These are phyloP conservation scores for Beaufortia kweichowensis DNA, from an alignment of 2,113 vertebrate genomes.

Conservation along the genomic window DNA sequence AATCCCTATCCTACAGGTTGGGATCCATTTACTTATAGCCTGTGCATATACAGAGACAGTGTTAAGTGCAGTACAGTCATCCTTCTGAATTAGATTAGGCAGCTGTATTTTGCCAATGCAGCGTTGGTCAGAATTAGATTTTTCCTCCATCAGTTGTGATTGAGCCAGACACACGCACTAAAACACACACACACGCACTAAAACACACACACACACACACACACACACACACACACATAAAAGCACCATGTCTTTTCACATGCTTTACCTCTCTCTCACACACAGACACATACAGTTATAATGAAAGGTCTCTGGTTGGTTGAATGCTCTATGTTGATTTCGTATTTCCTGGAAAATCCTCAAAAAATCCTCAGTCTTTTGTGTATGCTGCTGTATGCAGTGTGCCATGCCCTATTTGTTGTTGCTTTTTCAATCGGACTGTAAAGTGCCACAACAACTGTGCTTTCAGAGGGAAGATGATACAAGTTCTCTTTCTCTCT, in stretches of 20 bases:
- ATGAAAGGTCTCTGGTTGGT: conserved; percentile 50
- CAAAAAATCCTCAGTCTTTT: no score
- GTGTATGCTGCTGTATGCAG: conserved; percentile 49
- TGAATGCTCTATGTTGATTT: conserved; percentile 59
- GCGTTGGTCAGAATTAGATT: conserved; percentile 50
- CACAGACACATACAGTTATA: conserved; percentile 43
- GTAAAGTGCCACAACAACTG: not conserved
- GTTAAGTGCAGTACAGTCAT: conserved; percentile 37
- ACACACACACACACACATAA: conserved; percentile 8
- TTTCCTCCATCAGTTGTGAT: conserved; percentile 47
- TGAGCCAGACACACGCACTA: conserved; percentile 36
- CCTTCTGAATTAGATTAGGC: conserved; percentile 39
- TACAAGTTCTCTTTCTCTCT: not conserved
- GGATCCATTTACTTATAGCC: conserved; percentile 29
- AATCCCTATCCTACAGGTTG: conserved; percentile 3
- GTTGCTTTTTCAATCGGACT: not conserved
- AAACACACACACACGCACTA: conserved; percentile 30
- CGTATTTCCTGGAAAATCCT: conserved; percentile 56
- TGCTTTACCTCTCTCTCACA: not conserved
- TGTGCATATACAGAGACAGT: conserved; percentile 1
- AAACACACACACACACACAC: conserved; percentile 36
- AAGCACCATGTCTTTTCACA: not conserved
- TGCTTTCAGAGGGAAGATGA: not conserved
- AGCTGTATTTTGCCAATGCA: conserved; percentile 46
- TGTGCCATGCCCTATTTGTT: conserved; percentile 35